phyloP scores from a whole-genome alignment of 2,797 vertebrate genomes.

The Etheostoma perlongum region DNA sequence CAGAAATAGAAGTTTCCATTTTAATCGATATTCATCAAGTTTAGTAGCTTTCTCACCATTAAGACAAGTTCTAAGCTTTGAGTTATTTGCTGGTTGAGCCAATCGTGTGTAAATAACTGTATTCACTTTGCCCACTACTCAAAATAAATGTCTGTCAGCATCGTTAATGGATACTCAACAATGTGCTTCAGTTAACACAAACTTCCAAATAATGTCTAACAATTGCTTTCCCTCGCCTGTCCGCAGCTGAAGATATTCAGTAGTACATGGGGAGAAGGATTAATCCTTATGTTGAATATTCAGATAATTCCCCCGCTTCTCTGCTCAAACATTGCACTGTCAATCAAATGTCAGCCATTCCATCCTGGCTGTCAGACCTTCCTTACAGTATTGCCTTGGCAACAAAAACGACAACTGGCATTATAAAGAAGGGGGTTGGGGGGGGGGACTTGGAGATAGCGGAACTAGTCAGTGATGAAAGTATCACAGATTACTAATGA shows the following conservation, averaged over 20 bases:
- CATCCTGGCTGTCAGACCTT: slow-evolving; percentile 50
- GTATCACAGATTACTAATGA: slow-evolving; percentile 57
- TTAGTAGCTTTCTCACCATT: neutral
- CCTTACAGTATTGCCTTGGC: slow-evolving; percentile 46
- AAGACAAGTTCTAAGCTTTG: neutral
- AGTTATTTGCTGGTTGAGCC: neutral
- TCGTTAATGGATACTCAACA: slow-evolving; percentile 52
- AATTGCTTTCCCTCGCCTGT: slow-evolving; percentile 17
- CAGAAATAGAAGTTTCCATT: neutral
- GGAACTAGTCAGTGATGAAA: slow-evolving; percentile 57
- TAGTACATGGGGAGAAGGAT: slow-evolving; percentile 53
- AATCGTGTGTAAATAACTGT: slow-evolving; percentile 14
- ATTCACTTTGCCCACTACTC: slow-evolving; percentile 23
- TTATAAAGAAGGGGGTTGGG: slow-evolving; percentile 44
- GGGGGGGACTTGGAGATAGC: slow-evolving; percentile 48
- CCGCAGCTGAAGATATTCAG: slow-evolving; percentile 36
- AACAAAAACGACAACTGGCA: slow-evolving; percentile 55
- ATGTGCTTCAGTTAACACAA: slow-evolving; percentile 63
- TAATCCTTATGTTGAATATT: slow-evolving; percentile 70
- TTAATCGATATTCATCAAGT: neutral
- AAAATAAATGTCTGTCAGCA: slow-evolving; percentile 29
- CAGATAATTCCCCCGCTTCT: slow-evolving; percentile 62
- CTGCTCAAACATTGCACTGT: slow-evolving; percentile 65
- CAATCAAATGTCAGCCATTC: slow-evolving; percentile 71
- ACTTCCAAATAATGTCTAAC: slow-evolving; percentile 40